Percentiles rank a stretch among this genome's conserved stretches.
These are phyloP conservation scores for Euschistus heros DNA, from an alignment of 1,140 invertebrate species.

Conservation along the genomic window DNA sequence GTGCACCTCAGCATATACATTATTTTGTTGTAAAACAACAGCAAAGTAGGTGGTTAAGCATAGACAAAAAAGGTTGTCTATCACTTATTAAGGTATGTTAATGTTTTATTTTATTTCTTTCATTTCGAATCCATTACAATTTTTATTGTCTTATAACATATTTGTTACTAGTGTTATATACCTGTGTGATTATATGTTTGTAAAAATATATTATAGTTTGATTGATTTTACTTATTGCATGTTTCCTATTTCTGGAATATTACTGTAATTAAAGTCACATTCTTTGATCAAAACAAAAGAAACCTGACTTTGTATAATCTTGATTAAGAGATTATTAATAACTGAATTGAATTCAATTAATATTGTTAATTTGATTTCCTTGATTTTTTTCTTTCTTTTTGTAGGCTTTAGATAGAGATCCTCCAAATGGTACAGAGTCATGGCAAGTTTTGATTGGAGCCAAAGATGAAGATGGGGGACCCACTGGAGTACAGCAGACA, in stretches of 20 bases:
- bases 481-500: slow-evolving; percentile 45
- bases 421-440: slow-evolving; percentile 64
- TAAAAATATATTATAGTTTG: too few relatives aligned
- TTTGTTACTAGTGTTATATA: not conserved
- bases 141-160: not conserved
- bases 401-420: slow-evolving; percentile 70
- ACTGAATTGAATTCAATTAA: not conserved
- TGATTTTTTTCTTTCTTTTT: slow-evolving; percentile 27
- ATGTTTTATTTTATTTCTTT: too few relatives aligned
- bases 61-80: slow-evolving; percentile 63
- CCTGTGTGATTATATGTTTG: not conserved
- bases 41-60: slow-evolving; percentile 53
- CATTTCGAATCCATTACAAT: not conserved
- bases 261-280: too few relatives aligned
- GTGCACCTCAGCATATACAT: slow-evolving; percentile 60
- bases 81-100: slow-evolving; percentile 48
- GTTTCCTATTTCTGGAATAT: too few relatives aligned
- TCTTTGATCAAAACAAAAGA: not conserved
- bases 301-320: not conserved
- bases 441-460: slow-evolving; percentile 79
- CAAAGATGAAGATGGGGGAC: slow-evolving; percentile 61
- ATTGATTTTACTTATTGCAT: too few relatives aligned
- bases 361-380: not conserved
- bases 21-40: slow-evolving; percentile 57
- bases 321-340: not conserved